These are phyloP conservation scores for Drosophila testacea DNA, from an alignment of 2,888 invertebrate genomes.

Conservation along the genomic window DNA sequence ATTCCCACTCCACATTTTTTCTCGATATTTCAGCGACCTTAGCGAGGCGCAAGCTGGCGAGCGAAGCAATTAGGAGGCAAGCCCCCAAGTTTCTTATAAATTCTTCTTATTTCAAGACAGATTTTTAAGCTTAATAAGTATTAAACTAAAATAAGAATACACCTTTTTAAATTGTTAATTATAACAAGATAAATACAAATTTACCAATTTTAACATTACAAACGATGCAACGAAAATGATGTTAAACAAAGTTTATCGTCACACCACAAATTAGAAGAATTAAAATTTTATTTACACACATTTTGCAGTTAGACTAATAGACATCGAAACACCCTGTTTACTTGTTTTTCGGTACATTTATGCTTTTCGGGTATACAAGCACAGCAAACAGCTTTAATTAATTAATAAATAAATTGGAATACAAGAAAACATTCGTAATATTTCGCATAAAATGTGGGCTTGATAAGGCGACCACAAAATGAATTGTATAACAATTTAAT, in stretches of 20 bases:
- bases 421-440: slow-evolving; percentile 23
- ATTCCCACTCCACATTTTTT: too few relatives aligned
- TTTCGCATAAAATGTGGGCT: slow-evolving; percentile 14
- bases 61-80: too few relatives aligned
- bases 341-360: neutral
- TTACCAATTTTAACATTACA: neutral
- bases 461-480: slow-evolving; percentile 44
- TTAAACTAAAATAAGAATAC: too few relatives aligned
- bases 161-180: neutral
- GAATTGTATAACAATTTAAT: slow-evolving; percentile 65
- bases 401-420: slow-evolving; percentile 2
- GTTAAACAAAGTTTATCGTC: neutral
- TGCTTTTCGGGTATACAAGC: neutral
- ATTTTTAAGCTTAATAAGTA: too few relatives aligned
- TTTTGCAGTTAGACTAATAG: neutral
- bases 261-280: neutral
- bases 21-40: too few relatives aligned
- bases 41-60: too few relatives aligned
- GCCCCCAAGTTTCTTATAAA: too few relatives aligned
- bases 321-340: neutral
- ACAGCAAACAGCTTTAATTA: slow-evolving; percentile 5
- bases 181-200: neutral
- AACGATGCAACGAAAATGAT: neutral
- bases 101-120: too few relatives aligned
- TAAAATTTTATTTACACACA: neutral